Evolutionary conservation across 2,797 vertebrate species (phyloP).

Genomic region (Momotus momota): DNA sequence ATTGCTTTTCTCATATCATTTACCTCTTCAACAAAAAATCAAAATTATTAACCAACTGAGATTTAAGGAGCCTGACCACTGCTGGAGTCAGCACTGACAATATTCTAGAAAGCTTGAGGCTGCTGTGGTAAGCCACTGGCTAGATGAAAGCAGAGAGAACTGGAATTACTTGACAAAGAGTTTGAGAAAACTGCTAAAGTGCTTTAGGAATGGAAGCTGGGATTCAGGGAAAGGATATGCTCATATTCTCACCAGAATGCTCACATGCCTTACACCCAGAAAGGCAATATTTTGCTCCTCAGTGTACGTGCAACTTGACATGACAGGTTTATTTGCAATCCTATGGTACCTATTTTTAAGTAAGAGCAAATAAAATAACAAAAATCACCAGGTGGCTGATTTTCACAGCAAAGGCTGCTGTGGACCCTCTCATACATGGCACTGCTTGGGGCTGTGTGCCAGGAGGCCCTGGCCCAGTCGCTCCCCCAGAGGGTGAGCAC

Average conservation of each 20-base stretch:
- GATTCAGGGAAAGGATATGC: background rate
- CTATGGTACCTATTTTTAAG: accelerated
- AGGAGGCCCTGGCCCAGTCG: accelerated
- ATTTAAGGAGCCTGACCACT: background rate
- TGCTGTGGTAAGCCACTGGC: background rate
- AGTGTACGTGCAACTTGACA: accelerated
- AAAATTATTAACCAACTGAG: background rate
- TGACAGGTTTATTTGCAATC: background rate
- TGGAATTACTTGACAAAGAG: background rate
- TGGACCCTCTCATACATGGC: accelerated
- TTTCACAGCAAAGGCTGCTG: accelerated
- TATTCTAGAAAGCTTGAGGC: background rate
- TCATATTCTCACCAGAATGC: background rate
- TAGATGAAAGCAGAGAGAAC: background rate
- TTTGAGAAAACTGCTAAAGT: background rate
- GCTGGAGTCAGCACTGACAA: background rate
- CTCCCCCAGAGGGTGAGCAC: accelerated
- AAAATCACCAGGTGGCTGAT: accelerated
- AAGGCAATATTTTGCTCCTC: background rate
- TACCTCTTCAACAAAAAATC: background rate
- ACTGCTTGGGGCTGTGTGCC: accelerated
- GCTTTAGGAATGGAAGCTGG: background rate
- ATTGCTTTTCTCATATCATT: background rate
- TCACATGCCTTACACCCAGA: background rate
- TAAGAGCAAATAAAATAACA: accelerated